phyloP scores from a whole-genome alignment of 2,113 vertebrate genomes.

The Pimephales promelas region DNA sequence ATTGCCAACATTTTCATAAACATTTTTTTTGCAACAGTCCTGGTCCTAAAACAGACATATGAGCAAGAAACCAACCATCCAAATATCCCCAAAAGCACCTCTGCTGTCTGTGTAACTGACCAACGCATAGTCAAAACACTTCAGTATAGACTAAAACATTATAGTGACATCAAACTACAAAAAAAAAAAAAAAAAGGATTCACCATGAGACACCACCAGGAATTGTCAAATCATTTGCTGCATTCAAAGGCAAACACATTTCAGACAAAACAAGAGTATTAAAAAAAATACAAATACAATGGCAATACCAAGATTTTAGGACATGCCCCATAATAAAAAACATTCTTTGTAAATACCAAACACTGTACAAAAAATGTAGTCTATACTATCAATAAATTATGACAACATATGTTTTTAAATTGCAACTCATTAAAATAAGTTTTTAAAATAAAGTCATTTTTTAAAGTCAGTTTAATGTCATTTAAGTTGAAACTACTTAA shows the following conservation, averaged over 20 bases:
- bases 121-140: background rate
- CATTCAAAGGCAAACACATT: background rate
- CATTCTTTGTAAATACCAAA: too few relatives aligned
- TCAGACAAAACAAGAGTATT: too few relatives aligned
- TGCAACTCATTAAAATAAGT: too few relatives aligned
- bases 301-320: background rate
- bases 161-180: background rate
- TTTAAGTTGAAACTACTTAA: too few relatives aligned
- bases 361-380: too few relatives aligned
- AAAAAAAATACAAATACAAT: background rate
- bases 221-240: background rate
- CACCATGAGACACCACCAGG: background rate
- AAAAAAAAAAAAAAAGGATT: too few relatives aligned
- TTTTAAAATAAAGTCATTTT: too few relatives aligned
- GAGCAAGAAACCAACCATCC: slow-evolving; percentile 23
- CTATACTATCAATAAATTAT: too few relatives aligned
- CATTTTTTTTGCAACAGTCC: too few relatives aligned
- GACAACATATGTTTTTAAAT: too few relatives aligned
- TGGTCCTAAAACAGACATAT: background rate
- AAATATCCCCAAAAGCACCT: background rate
- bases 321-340: background rate
- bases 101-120: background rate
- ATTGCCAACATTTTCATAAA: background rate
- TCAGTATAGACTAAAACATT: background rate
- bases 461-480: too few relatives aligned